Evolutionary conservation across 2,888 invertebrate genomes (phyloP).

Genomic region (Steinernema scapterisci): DNA sequence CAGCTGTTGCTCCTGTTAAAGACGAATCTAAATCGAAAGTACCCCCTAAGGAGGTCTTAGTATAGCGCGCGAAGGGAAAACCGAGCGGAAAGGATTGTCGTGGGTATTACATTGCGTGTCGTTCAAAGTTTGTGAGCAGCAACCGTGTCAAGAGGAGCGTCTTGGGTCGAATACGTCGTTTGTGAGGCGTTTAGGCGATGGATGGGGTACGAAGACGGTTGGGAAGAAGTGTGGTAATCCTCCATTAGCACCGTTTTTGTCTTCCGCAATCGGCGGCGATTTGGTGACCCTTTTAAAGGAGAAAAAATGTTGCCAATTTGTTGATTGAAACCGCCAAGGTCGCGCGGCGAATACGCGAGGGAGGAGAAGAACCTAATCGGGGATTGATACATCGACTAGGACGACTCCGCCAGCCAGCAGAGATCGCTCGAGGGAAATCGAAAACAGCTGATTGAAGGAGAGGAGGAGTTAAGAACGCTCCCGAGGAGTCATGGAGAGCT

Average conservation of each 20-base stretch:
- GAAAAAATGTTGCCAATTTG: slow-evolving; percentile 32
- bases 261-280: neutral
- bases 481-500: neutral
- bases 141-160: slow-evolving; percentile 12
- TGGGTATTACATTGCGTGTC: slow-evolving; percentile 14
- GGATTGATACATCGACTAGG: neutral
- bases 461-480: neutral
- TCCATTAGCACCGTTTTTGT: slow-evolving; percentile 28
- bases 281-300: neutral
- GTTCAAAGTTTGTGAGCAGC: neutral
- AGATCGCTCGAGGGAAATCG: neutral
- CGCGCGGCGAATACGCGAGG: slow-evolving; percentile 12
- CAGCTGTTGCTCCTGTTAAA: neutral
- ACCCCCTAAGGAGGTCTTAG: neutral
- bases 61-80: neutral
- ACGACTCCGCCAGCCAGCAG: neutral
- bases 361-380: slow-evolving; percentile 3
- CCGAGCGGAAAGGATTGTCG: neutral
- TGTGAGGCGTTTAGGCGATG: neutral
- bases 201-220: neutral
- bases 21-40: neutral
- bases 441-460: slow-evolving; percentile 26
- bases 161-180: neutral
- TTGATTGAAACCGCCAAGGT: slow-evolving; percentile 21
- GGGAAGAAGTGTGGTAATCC: neutral